Conservation (phyloP, 1,140 invertebrate species). For the Drosophila sturtevanti region DNA sequence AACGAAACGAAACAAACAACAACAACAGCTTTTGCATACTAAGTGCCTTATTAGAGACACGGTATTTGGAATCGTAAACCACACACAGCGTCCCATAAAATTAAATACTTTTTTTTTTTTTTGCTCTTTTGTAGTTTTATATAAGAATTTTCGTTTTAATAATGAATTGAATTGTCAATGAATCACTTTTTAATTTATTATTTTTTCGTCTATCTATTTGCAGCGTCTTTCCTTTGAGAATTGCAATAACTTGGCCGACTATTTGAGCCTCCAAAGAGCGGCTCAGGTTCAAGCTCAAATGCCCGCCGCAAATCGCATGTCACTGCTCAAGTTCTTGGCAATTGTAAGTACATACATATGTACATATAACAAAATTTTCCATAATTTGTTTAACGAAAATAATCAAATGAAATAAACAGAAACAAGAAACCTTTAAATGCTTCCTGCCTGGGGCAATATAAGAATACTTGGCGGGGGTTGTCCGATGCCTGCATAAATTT, state of each 20-base stretch:
- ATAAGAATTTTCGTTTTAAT: conserved; percentile 61
- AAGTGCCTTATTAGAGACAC: conserved; percentile 73
- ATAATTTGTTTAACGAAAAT: background rate
- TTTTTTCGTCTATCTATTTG: conserved; percentile 31
- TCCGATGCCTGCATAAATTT: conserved; percentile 67
- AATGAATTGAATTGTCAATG: conserved; percentile 53
- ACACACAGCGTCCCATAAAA: conserved; percentile 70
- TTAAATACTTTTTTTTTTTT: conserved; percentile 34
- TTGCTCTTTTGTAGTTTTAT: conserved; percentile 8
- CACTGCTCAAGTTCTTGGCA: conserved; percentile 86
- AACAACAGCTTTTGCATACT: conserved; percentile 70
- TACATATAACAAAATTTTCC: conserved; percentile 41
- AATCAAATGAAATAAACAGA: background rate
- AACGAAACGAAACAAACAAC: conserved; percentile 42
- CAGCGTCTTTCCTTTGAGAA: conserved; percentile 69
- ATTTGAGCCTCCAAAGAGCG: conserved; percentile 70
- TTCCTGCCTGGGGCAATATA: conserved; percentile 72
- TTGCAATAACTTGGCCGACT: conserved; percentile 74
- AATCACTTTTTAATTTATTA: conserved; percentile 40
- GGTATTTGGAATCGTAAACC: conserved; percentile 52
- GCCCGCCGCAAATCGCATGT: conserved; percentile 80
- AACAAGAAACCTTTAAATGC: conserved; percentile 22
- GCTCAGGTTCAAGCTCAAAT: conserved; percentile 43
- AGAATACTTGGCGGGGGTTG: conserved; percentile 43
- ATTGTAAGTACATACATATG: no score